Base-by-base conservation (phyloP, 2,797 vertebrate species). In the Glossophaga mutica region DNA sequence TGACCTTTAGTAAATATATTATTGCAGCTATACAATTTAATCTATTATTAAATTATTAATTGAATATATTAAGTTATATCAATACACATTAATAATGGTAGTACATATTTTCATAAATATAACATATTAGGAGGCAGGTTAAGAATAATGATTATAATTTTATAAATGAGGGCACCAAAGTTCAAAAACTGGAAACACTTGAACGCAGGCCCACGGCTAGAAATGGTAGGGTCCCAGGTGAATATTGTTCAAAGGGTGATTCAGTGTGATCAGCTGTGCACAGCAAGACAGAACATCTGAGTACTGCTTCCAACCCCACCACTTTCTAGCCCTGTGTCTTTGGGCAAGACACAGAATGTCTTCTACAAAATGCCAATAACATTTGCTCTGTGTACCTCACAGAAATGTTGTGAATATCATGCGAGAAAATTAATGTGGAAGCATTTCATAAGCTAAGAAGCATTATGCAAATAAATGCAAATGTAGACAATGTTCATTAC, bases 391-490 rank as follows among this genome's bases (percentile, higher is more conserved):
- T 34, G 2, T 26, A n/a, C 50, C 29, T 82, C 32, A 22, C 9
- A 68, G 68, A 26, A 62, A 48, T 79, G 34, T 81, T 82, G 52
- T 62, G 34, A 89, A 91, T 74, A 86, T 76, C 8, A 78, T 70
- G 39, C 73, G 37, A 93, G 78, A 68, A 94, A 97, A 95, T 50
- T 16, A 76, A 91, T 65, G 22, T 18, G 9, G 74, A 92, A 88
- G n/a, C 12, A 82, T 92, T 95, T 96, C 39, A 91, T 92, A 92
- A 95, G 57, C 74, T 42, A 84, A 65, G 44, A 92, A 91, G 21
- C 12, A 95, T 87, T 90, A 97, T 94, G 85, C 70, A 96, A 96
- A 96, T 78, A 78, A 14, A 97, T 95, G 92, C 92, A 97, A 96
- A 96, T 94, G 12, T 71, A 94, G 37, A 52, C 68, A 95, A 57